Conservation (phyloP, 1,140 invertebrate genomes). For the Zaprionus africanus region DNA sequence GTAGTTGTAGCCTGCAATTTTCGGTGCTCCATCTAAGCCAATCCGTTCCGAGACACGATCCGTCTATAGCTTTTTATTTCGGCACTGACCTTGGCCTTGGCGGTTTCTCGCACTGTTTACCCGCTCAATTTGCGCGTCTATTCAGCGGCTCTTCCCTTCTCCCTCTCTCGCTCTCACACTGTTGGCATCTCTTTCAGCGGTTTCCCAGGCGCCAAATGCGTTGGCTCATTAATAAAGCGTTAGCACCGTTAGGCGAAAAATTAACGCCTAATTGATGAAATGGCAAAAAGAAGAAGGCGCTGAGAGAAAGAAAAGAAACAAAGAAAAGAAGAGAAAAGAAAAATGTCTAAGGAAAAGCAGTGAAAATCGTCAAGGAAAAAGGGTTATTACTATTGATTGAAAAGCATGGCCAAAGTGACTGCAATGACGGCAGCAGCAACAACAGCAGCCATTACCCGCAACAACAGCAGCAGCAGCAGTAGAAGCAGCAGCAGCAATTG, state of each 20-base stretch:
- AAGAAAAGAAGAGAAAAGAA: not conserved
- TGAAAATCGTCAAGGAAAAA: slow-evolving; percentile 11
- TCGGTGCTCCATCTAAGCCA: slow-evolving; percentile 38
- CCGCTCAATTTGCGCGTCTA: slow-evolving; percentile 24
- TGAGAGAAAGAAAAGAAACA: not conserved
- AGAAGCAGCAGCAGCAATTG: slow-evolving; percentile 24
- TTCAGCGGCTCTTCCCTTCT: not conserved
- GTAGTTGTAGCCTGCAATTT: slow-evolving; percentile 38
- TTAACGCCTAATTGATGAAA: slow-evolving; percentile 80
- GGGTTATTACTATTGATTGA: slow-evolving; percentile 54
- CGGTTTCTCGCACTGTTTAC: slow-evolving; percentile 13
- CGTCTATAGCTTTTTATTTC: slow-evolving; percentile 6
- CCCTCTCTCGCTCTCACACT: not conserved
- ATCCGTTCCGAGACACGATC: slow-evolving; percentile 33
- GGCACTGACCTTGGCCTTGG: slow-evolving; percentile 54
- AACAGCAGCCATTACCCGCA: slow-evolving; percentile 20
- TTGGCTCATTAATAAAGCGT: slow-evolving; percentile 74
- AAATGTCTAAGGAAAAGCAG: not conserved
- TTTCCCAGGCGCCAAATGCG: slow-evolving; percentile 53
- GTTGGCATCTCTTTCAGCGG: not conserved
- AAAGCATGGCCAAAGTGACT: slow-evolving; percentile 58
- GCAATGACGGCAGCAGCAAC: slow-evolving; percentile 46
- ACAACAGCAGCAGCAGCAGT: slow-evolving; percentile 22
- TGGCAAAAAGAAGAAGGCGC: slow-evolving; percentile 53
- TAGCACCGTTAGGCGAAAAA: slow-evolving; percentile 75